Conservation (phyloP, 2,888 invertebrate genomes). For the Tenthredo distinguenda region DNA sequence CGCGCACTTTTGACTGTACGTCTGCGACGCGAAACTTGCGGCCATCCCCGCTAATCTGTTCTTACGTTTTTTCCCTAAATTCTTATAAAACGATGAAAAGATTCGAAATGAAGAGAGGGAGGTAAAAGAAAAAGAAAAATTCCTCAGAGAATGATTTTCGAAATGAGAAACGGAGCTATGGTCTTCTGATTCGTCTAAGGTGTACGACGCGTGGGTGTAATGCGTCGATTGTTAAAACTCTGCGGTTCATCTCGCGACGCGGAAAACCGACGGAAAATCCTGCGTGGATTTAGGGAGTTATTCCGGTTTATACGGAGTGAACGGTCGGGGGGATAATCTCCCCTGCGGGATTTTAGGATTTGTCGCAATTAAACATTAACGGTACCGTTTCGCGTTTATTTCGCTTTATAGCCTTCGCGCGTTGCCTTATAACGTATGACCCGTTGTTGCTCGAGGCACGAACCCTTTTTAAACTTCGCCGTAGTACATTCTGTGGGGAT, state of each 20-base stretch:
- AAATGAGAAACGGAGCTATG: not conserved
- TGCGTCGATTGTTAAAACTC: not conserved
- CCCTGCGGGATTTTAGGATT: constrained; percentile 49
- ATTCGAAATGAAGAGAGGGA: too few relatives aligned
- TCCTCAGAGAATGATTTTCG: not conserved
- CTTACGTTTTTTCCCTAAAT: constrained; percentile 66
- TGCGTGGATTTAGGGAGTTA: not conserved
- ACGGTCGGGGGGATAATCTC: constrained; percentile 37
- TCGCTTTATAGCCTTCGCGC: constrained; percentile 43
- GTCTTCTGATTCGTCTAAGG: too few relatives aligned
- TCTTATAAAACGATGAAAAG: not conserved
- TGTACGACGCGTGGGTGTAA: too few relatives aligned
- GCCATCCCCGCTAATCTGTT: constrained; percentile 69
- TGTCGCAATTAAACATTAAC: constrained; percentile 50
- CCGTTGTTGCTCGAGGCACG: not conserved
- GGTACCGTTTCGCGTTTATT: constrained; percentile 44
- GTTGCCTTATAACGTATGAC: constrained; percentile 40
- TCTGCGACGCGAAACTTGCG: constrained; percentile 69
- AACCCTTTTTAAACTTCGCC: constrained; percentile 46
- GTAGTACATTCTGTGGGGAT: constrained; percentile 46
- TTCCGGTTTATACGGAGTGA: not conserved
- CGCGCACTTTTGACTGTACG: constrained; percentile 59
- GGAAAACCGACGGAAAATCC: not conserved
- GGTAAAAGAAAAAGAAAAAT: not conserved
- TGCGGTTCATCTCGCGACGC: not conserved